phyloP scores from a whole-genome alignment of 2,888 invertebrate species.

The Micropterix aruncella region DNA sequence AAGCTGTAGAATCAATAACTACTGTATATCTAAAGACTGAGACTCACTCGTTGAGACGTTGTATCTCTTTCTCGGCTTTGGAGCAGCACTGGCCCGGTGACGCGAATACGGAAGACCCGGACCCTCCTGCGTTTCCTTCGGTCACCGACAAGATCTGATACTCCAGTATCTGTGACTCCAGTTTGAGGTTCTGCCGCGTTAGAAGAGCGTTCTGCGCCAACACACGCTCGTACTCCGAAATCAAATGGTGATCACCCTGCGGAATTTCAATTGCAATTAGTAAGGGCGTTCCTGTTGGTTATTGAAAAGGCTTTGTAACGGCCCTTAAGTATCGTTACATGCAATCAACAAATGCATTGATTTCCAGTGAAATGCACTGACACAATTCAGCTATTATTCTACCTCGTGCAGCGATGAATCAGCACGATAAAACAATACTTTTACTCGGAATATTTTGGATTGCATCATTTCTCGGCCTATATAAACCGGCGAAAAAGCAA shows the following conservation, averaged over 20 bases:
- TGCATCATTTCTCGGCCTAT: too few relatives aligned
- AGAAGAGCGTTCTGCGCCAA: slow-evolving; percentile 40
- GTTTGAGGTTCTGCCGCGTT: slow-evolving; percentile 30
- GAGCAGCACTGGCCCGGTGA: slow-evolving; percentile 9
- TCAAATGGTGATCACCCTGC: slow-evolving; percentile 37
- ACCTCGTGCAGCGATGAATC: too few relatives aligned
- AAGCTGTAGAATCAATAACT: too few relatives aligned
- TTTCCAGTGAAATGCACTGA: too few relatives aligned
- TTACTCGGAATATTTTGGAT: too few relatives aligned
- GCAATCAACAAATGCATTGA: too few relatives aligned
- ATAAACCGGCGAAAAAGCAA: too few relatives aligned
- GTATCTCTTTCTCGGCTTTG: slow-evolving; percentile 6
- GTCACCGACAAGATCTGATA: slow-evolving; percentile 24
- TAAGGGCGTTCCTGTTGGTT: neutral
- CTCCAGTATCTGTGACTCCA: slow-evolving; percentile 31
- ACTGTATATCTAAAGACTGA: neutral
- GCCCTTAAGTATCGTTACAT: too few relatives aligned
- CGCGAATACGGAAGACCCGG: slow-evolving; percentile 24
- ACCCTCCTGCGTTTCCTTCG: slow-evolving; percentile 17
- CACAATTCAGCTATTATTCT: too few relatives aligned
- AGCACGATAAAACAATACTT: too few relatives aligned
- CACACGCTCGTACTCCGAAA: slow-evolving; percentile 37
- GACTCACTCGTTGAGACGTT: neutral
- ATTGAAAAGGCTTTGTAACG: too few relatives aligned
- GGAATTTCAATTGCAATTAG: slow-evolving; percentile 1